A percentile compares a stretch with the other conserved stretches of the same genome.
Conservation (phyloP, 1,140 invertebrate species). For the Phortica variegata region DNA sequence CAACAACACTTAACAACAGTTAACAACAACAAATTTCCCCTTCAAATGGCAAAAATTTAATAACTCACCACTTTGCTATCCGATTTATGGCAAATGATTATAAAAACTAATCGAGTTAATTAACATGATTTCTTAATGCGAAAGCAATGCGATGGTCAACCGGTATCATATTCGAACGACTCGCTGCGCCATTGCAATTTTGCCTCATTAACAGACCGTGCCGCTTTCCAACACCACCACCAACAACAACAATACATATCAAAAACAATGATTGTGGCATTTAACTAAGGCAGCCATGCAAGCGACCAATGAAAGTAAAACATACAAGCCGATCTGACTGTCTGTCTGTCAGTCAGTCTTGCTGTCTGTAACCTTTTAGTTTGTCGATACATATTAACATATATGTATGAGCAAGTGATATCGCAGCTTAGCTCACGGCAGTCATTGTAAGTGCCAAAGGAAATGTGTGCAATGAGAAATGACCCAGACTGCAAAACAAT, state of each 20-base stretch:
- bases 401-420: not conserved
- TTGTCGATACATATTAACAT: conserved; percentile 5
- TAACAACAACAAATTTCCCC: too few relatives aligned
- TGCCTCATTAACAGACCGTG: too few relatives aligned
- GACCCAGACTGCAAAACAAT: not conserved
- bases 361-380: conserved; percentile 31
- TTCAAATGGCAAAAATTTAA: too few relatives aligned
- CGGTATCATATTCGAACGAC: conserved; percentile 23
- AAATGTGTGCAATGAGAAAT: too few relatives aligned
- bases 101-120: conserved; percentile 34
- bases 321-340: too few relatives aligned
- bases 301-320: too few relatives aligned
- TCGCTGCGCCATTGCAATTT: conserved; percentile 31
- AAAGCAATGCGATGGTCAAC: conserved; percentile 47
- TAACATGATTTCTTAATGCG: conserved; percentile 46
- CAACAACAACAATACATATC: conserved; percentile 11
- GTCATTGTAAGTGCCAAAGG: too few relatives aligned
- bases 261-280: conserved; percentile 31
- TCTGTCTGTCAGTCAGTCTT: too few relatives aligned
- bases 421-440: conserved; percentile 10
- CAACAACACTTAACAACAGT: too few relatives aligned
- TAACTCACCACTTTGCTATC: too few relatives aligned
- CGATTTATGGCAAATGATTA: too few relatives aligned
- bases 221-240: conserved; percentile 1
- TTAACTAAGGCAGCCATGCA: too few relatives aligned